Conservation (phyloP, 2,888 invertebrate genomes). For the Alloplasta piceator region DNA sequence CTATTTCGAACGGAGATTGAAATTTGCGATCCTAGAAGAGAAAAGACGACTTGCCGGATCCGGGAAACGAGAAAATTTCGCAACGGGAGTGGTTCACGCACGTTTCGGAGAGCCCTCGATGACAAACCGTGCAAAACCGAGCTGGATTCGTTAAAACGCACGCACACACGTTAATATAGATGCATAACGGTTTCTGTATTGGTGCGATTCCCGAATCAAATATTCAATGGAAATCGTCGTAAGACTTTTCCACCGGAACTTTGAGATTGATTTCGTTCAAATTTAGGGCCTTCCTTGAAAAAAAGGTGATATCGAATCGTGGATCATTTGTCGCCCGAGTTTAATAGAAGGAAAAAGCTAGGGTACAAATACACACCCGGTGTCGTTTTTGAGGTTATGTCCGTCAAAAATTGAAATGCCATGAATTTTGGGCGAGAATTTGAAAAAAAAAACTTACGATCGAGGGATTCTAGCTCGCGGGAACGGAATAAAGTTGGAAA, state of each 20-base stretch:
- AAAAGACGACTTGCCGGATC: too few relatives aligned
- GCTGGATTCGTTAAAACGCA: too few relatives aligned
- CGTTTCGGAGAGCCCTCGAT: too few relatives aligned
- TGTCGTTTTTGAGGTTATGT: slow-evolving; percentile 6
- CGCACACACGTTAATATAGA: too few relatives aligned
- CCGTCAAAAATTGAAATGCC: background rate
- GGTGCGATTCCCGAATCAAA: background rate
- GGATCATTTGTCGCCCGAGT: too few relatives aligned
- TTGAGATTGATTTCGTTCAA: background rate
- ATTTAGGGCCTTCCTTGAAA: background rate
- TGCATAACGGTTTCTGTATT: too few relatives aligned
- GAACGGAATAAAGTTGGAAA: too few relatives aligned
- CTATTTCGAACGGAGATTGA: too few relatives aligned
- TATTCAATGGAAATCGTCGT: background rate
- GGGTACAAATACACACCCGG: background rate
- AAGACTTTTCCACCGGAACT: background rate
- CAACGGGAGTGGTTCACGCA: too few relatives aligned
- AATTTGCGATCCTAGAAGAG: too few relatives aligned
- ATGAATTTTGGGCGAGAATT: background rate
- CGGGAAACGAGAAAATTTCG: too few relatives aligned
- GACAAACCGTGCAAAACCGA: too few relatives aligned
- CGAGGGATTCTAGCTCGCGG: background rate
- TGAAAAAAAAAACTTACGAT: background rate
- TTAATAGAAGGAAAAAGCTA: background rate
- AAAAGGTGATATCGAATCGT: background rate